A percentile compares a stretch with the other conserved stretches of the same genome.
Conservation (phyloP, 2,113 vertebrate genomes). For the Herpetotheres cachinnans region DNA sequence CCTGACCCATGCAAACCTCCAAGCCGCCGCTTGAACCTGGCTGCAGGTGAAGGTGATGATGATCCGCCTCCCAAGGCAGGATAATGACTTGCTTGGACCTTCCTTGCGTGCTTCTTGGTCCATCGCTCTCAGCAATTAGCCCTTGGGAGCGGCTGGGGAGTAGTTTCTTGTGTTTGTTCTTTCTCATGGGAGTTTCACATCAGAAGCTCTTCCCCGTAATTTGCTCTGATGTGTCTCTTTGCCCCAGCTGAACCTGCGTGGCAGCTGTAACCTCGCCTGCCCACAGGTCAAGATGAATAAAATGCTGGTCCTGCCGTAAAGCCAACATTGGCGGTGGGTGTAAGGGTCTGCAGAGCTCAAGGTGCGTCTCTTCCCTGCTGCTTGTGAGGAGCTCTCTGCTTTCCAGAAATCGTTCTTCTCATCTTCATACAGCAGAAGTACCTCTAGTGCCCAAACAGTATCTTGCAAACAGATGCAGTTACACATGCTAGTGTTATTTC, state of each 20-base stretch:
- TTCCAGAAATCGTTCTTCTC: background rate
- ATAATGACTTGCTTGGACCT: background rate
- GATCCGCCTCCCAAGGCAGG: background rate
- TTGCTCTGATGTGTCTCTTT: background rate
- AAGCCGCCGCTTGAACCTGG: background rate
- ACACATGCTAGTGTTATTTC: fast-evolving
- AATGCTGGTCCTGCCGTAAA: fast-evolving
- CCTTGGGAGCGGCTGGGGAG: constrained; percentile 23
- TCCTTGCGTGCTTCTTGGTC: background rate
- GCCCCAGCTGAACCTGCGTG: background rate
- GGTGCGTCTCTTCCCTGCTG: background rate
- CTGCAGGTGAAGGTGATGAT: background rate
- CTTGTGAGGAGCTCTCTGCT: background rate
- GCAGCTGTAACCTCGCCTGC: background rate
- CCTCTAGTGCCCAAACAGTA: fast-evolving
- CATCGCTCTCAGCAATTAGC: background rate
- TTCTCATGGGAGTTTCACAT: background rate
- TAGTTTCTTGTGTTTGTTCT: background rate
- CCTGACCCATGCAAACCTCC: background rate
- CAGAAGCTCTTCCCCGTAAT: background rate
- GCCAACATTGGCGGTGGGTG: fast-evolving
- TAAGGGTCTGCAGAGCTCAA: fast-evolving
- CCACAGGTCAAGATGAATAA: fast-evolving
- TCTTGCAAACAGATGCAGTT: background rate
- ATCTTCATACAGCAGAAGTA: fast-evolving